phyloP scores from a whole-genome alignment of 2,888 invertebrate genomes.

The Cetonia aurata region DNA sequence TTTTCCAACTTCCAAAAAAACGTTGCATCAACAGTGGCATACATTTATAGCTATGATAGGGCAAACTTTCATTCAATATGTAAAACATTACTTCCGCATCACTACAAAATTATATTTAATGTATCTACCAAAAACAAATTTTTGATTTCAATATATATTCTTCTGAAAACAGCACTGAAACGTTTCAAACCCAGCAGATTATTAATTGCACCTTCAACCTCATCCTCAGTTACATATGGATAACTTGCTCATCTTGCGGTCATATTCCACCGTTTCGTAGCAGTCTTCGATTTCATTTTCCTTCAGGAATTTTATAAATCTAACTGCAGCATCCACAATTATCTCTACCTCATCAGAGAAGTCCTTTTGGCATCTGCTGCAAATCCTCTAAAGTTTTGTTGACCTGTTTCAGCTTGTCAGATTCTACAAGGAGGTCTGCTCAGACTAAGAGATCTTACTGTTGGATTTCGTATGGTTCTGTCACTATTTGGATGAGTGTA shows the following conservation, averaged over 20 bases:
- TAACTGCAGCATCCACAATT: constrained; percentile 2
- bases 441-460: constrained; percentile 1
- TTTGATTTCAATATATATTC: no score
- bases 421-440: not conserved
- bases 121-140: no score
- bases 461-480: constrained; percentile 10
- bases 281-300: constrained; percentile 2
- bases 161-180: no score
- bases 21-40: no score
- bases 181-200: no score
- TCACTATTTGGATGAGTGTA: not conserved
- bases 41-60: no score
- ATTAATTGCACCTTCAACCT: no score
- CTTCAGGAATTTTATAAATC: not conserved
- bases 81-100: no score
- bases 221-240: no score
- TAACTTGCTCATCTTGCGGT: not conserved
- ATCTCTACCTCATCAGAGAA: not conserved
- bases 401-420: not conserved
- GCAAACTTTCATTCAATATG: no score
- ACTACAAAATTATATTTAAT: no score
- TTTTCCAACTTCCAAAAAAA: no score
- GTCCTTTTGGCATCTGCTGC: constrained; percentile 5
- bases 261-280: not conserved
- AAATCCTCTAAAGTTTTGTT: not conserved